phyloP scores from a whole-genome alignment of 92 coral and sea anemone species.

The Nematostella vectensis region DNA sequence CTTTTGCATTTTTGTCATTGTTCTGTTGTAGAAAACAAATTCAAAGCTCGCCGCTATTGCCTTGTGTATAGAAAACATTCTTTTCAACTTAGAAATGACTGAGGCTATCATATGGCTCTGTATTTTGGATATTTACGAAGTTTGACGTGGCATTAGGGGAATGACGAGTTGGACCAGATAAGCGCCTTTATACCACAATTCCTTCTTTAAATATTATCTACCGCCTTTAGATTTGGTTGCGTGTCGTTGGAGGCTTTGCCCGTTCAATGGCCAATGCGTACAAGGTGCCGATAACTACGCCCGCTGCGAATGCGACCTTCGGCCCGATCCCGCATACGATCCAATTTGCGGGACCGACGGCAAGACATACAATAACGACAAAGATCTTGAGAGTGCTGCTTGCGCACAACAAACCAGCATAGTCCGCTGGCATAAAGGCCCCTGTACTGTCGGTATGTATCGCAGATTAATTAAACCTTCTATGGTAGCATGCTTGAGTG shows the following conservation, averaged over 20 bases:
- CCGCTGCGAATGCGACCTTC: constrained; percentile 61
- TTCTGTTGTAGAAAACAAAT: no score
- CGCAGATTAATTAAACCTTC: background rate
- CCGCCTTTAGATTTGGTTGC: constrained; percentile 59
- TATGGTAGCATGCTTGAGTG: no score
- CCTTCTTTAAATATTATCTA: no score
- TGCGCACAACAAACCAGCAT: constrained; percentile 58
- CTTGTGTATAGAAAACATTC: no score
- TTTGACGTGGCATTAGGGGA: no score
- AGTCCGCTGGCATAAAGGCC: constrained; percentile 53
- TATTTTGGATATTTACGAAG: no score
- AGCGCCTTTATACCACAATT: no score
- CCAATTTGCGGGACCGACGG: constrained; percentile 93
- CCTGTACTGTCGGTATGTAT: constrained; percentile 47
- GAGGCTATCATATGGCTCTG: no score
- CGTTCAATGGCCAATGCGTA: constrained; percentile 56
- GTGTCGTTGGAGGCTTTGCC: constrained; percentile 78
- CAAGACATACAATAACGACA: constrained; percentile 64
- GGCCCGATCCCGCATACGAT: constrained; percentile 28
- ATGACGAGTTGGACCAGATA: no score
- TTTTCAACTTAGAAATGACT: no score
- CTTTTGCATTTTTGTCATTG: no score
- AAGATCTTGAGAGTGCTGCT: constrained; percentile 43
- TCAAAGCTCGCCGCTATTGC: no score
- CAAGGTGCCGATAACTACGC: constrained; percentile 43